Evolutionary conservation across 2,888 invertebrate genomes (phyloP), one percentile per base, ranked within the genome.

Genomic region (Drosophila fungiperda): DNA sequence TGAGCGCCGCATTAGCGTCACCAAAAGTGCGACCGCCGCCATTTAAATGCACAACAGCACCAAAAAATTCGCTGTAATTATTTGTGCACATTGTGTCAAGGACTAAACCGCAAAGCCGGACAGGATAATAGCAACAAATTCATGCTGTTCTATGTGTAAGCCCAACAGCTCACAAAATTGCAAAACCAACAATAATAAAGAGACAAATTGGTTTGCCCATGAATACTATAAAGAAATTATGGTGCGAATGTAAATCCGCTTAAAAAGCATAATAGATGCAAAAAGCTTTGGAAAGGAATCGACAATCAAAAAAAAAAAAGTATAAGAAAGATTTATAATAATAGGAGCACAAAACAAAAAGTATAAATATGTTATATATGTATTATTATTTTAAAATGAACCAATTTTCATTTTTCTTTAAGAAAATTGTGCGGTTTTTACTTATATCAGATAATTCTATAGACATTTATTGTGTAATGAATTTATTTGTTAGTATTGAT

Each of bases 1-100:
- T 83, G 69, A 83, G 73, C 73, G 53, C 73, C 76, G 80, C 83
- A 82, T 82, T 80, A 80, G 76, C 80, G 80, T 72, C 69, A 70
- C 76, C 76, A 79, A 82, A 82, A 81, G 62, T 67, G 71, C 75
- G 68, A 72, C 72, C 65, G 58, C 29, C 26, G n/a, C 17, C 66
- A 72, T 83, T 74, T 78, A 70, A 81, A 81, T 81, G 78, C 52
- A 67, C 57, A 73, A 50, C 61, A 60, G 50, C 48, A 53, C 2
- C 40, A 65, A 75, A 57, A 66, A 40, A 67, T 64, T 40, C 60
- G 23, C 49, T 60, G 59, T 73, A 82, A 74, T 82, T 74, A 76
- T 82, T 76, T 66, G 68, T 55, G 53, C 68, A 69, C 72, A 76
- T 73, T 76, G 68, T 69, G 79, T 66, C 66, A 74, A 68, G 82